Base-by-base conservation (phyloP, 2,888 invertebrate species). In the Cyaniris semiargus region DNA sequence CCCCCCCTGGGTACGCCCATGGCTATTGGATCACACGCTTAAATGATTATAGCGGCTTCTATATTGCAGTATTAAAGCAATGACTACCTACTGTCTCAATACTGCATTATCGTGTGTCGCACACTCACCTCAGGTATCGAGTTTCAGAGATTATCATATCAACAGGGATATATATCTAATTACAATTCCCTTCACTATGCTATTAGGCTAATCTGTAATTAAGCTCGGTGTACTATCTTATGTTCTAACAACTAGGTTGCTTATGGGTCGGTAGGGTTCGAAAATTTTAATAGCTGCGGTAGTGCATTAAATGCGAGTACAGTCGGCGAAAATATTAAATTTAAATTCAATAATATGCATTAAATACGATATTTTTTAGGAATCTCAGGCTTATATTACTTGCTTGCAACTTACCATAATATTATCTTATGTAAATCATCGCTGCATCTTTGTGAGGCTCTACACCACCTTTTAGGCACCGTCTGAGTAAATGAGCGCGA, bases 101-200 rank as follows among this genome's bases (percentile, higher is more conserved):
- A 7, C 23, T 48, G 53, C 53, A 72, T 74, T 72, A 72, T 72
- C 72, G 23, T 44, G 13, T 38, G 21, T 44, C 44, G 72, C 44
- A 23, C 38, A 71, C n/a, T 44, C 44, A 27, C 53, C 53, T 74
- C 27, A 15, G 74, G 27, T 74, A 74, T 74, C 48, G 74, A 74
- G 48, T 74, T 53, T 74, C 74, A 74, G 27, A 48, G 74, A 74
- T 53, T 74, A 74, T 74, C 74, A 74, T 74, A 74, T 74, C 74
- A 53, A 18, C 74, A 23, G 23, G 74, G 48, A 74, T 71, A 66
- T 71, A 44, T 72, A 72, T 74, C 74, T 74, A 48, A 53, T 74
- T 74, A 74, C 74, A 72, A 72, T 72, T 21, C 72, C 72, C 53
- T 48, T 74, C 53, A 53, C 74, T 53, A 74, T 74, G 74, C 74